Evolutionary conservation across 2,797 vertebrate genomes (phyloP), one percentile per base, ranked within the genome.

Genomic region (Catamblyrhynchus diadema): DNA sequence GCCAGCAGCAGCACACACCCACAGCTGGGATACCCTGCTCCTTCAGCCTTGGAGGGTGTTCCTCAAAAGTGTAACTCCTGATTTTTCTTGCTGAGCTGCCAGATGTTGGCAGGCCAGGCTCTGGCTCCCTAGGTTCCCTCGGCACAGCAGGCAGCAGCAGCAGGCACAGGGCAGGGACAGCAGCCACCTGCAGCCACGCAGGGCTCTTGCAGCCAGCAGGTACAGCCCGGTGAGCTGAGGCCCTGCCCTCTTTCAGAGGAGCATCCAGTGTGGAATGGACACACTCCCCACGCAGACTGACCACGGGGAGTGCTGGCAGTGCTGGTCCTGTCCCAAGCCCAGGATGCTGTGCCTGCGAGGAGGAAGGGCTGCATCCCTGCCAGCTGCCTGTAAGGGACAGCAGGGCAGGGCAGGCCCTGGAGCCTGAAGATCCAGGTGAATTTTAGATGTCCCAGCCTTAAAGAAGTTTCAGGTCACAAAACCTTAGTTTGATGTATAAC

Each of bases 281-380:
- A 22, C 12, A 0, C 11, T 33, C 44, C 30, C 77, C 57, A 16
- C 66, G n/a, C 71, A 14, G 51, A 22, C 27, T 9, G 8, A 10
- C 39, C 65, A 0, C 12, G 2, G 23, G 60, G 37, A 30, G 10
- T 60, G 65, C 78, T 32, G 79, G 70, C 4, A 3, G 24, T 28
- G 81, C 44, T 0, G 1, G 20, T 11, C 54, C 59, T 27, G 62
- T 9, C 4, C 45, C 0, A 0, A 67, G 50, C 59, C 33, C 0
- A 0, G 42, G 41, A 23, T 50, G 69, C 86, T 19, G 10, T 8
- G 54, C 41, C 18, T 37, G 2, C 3, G 25, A 1, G 4, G 24
- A 47, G 32, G 17, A 71, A 90, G 32, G 39, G 67, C 30, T 87
- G 42, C 10, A 3, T 24, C 51, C 77, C 48, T 62, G 48, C 69